Conservation (phyloP, 2,888 invertebrate species). For the Matsumyia berberina region DNA sequence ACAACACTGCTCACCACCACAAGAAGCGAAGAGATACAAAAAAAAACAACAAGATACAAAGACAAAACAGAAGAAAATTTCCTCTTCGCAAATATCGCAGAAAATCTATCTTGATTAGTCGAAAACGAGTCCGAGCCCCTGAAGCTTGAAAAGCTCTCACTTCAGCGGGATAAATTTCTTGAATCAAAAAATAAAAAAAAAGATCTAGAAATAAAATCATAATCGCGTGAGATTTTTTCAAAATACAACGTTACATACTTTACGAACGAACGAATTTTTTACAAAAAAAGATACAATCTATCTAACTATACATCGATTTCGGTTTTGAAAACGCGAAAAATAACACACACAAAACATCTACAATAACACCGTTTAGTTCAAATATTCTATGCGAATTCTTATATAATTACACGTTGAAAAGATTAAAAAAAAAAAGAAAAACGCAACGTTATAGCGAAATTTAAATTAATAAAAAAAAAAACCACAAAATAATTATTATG, state of each 20-base stretch:
- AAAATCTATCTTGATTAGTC: conserved; percentile 81
- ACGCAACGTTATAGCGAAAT: conserved; percentile 19
- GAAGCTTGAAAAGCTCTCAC: conserved; percentile 81
- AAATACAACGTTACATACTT: conserved; percentile 48
- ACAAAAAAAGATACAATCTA: conserved; percentile 18
- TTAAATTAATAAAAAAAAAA: conserved; percentile 10
- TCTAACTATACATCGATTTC: conserved; percentile 69
- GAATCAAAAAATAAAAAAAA: conserved; percentile 37
- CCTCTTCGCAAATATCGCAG: conserved; percentile 80
- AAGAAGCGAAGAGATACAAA: conserved; percentile 55
- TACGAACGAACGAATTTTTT: conserved; percentile 66
- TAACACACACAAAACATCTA: conserved; percentile 16
- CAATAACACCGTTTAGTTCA: conserved; percentile 72
- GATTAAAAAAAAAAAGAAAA: conserved; percentile 24
- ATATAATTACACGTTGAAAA: conserved; percentile 70
- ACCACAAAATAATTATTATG: conserved; percentile 63
- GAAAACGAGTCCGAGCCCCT: conserved; percentile 85
- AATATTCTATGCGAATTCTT: conserved; percentile 70
- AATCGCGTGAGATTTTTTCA: conserved; percentile 65
- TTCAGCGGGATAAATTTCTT: conserved; percentile 74
- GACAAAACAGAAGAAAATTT: conserved; percentile 74
- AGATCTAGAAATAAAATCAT: conserved; percentile 41
- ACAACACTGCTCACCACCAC: conserved; percentile 43
- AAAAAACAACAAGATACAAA: conserved; percentile 30
- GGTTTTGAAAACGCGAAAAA: conserved; percentile 67